phyloP scores from a whole-genome alignment of 2,797 vertebrate species.

The Anomalospiza imberbis region DNA sequence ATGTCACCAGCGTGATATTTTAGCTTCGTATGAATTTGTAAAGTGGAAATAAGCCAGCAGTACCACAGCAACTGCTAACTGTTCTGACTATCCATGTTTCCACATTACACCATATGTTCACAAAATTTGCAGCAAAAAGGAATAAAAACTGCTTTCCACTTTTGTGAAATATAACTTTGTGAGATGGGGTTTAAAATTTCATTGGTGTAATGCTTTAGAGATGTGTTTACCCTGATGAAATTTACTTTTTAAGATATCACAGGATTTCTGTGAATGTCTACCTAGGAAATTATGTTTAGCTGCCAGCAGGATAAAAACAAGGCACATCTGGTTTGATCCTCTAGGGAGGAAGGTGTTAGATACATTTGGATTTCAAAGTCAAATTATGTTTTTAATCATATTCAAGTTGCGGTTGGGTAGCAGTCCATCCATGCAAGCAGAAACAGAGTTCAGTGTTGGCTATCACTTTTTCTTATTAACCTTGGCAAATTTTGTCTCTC shows the following conservation, averaged over 20 bases:
- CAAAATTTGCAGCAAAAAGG: conserved; percentile 52
- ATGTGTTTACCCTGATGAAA: conserved; percentile 6
- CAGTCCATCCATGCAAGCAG: background rate
- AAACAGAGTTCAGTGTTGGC: background rate
- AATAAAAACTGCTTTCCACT: conserved; percentile 22
- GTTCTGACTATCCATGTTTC: conserved; percentile 63
- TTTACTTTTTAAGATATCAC: conserved; percentile 35
- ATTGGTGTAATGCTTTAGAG: conserved; percentile 11
- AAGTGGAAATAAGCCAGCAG: conserved; percentile 82
- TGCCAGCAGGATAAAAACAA: conserved; percentile 32
- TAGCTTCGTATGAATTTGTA: conserved; percentile 82
- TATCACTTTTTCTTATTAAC: background rate
- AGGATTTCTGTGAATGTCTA: conserved; percentile 8
- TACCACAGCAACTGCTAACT: conserved; percentile 76
- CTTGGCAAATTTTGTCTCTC: conserved; percentile 8
- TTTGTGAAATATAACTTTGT: background rate
- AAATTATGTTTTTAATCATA: conserved; percentile 35
- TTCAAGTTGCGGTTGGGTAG: conserved; percentile 14
- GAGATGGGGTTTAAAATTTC: background rate
- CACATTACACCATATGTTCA: conserved; percentile 69
- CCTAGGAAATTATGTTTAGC: conserved; percentile 29
- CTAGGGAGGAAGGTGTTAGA: conserved; percentile 35
- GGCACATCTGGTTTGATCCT: conserved; percentile 45
- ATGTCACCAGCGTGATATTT: conserved; percentile 80
- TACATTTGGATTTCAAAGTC: conserved; percentile 37